Percentiles rank a stretch among this genome's conserved stretches.
Evolutionary conservation across 2,888 invertebrate genomes (phyloP).

Genomic region (Amphipoea oculea): DNA sequence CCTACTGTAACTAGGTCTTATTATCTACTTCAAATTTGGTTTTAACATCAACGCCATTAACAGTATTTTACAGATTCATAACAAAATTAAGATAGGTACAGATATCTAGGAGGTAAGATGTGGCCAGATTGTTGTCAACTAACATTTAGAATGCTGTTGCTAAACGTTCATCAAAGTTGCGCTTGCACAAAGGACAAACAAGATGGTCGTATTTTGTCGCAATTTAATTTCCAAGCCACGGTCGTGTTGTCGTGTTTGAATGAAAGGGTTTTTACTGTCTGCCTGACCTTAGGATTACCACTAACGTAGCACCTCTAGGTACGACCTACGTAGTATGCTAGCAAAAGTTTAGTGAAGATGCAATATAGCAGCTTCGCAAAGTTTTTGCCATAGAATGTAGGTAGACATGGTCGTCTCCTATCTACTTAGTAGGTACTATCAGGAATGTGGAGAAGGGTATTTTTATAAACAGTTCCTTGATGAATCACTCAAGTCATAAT

Average conservation of each 20-base stretch:
- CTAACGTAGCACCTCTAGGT: background rate
- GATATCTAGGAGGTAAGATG: background rate
- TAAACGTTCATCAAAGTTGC: slow-evolving; percentile 35
- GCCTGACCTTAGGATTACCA: slow-evolving; percentile 19
- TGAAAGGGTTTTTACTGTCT: slow-evolving; percentile 33
- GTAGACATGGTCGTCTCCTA: background rate
- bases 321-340: background rate
- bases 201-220: slow-evolving; percentile 19
- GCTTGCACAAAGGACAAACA: slow-evolving; percentile 32
- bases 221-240: slow-evolving; percentile 25
- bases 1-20: background rate
- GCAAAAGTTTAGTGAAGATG: background rate
- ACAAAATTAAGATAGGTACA: background rate
- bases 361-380: no score
- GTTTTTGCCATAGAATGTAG: no score
- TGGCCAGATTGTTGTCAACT: slow-evolving; percentile 24
- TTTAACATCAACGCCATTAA: background rate
- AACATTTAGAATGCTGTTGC: slow-evolving; percentile 37
- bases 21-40: background rate
- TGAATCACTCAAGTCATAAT: slow-evolving; percentile 18
- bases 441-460: background rate
- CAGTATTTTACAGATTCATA: background rate
- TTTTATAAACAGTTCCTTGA: slow-evolving; percentile 2
- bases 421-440: background rate
- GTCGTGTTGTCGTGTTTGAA: slow-evolving; percentile 24